Conservation (phyloP, 2,888 invertebrate genomes). For the Epirrhoe tristata region DNA sequence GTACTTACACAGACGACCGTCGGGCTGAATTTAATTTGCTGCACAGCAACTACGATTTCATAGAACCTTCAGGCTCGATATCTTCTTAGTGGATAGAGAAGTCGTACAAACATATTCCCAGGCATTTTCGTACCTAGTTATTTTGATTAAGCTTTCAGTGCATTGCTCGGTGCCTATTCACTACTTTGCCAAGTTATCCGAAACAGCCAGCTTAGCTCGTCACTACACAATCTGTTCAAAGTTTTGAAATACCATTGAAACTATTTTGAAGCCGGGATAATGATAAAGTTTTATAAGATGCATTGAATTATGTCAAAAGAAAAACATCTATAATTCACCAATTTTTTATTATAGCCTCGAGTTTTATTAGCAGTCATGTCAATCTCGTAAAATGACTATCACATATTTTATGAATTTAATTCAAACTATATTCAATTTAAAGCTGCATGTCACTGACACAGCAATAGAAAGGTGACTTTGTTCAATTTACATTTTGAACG, state of each 20-base stretch:
- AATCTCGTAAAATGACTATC: neutral
- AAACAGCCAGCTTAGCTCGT: constrained; percentile 14
- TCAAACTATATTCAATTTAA: neutral
- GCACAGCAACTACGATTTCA: constrained; percentile 46
- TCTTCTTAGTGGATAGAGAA: constrained; percentile 20
- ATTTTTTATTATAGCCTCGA: neutral
- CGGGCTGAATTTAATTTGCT: constrained; percentile 65
- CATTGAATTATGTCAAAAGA: neutral
- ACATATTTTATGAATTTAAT: neutral
- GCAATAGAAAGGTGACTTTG: constrained; percentile 26
- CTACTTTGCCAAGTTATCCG: constrained; percentile 23
- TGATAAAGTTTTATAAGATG: neutral
- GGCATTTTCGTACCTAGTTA: constrained; percentile 37
- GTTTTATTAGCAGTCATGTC: neutral
- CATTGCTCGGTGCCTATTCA: constrained; percentile 24
- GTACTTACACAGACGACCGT: constrained; percentile 48
- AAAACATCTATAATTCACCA: neutral
- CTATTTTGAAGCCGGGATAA: neutral
- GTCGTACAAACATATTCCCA: constrained; percentile 33
- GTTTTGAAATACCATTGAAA: constrained; percentile 2
- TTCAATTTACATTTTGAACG: constrained; percentile 3
- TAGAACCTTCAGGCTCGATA: constrained; percentile 26
- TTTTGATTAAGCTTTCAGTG: constrained; percentile 33
- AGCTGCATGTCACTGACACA: neutral
- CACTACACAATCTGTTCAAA: neutral